phyloP scores from a whole-genome alignment of 2,888 invertebrate species.

The Cremastobaeus sp. region DNA sequence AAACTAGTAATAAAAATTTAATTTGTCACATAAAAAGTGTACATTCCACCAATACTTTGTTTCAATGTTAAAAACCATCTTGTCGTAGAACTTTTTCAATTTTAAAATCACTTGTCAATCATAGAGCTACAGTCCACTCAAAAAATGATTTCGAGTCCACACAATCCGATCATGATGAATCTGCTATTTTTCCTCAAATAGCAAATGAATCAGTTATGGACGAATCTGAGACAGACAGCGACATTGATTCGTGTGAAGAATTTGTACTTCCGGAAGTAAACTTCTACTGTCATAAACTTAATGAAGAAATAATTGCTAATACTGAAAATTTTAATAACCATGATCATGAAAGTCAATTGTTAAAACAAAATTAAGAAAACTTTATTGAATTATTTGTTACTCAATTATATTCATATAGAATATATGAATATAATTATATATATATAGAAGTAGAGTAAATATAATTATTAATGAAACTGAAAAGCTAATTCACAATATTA shows the following conservation, averaged over 20 bases:
- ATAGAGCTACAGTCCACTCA: neutral
- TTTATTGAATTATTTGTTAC: neutral
- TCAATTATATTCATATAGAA: neutral
- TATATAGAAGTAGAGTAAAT: neutral
- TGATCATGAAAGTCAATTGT: too few species aligned
- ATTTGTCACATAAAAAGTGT: neutral
- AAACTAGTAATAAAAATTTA: neutral
- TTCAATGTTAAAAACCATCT: neutral
- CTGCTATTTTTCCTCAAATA: neutral
- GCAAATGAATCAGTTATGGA: neutral
- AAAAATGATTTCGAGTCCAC: neutral
- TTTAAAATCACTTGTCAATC: constrained; percentile 13
- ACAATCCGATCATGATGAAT: neutral
- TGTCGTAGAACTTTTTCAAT: constrained; percentile 3
- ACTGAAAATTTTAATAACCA: too few species aligned
- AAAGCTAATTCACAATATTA: neutral
- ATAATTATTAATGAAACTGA: neutral
- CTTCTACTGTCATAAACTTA: too few species aligned
- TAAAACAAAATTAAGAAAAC: too few species aligned
- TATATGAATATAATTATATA: too few species aligned
- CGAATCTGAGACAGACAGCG: too few species aligned
- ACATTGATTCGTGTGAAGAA: too few species aligned
- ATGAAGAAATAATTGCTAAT: too few species aligned
- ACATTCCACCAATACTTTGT: neutral
- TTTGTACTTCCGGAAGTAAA: too few species aligned